phyloP scores from a whole-genome alignment of 2,113 vertebrate species.

The Thymallus thymallus region DNA sequence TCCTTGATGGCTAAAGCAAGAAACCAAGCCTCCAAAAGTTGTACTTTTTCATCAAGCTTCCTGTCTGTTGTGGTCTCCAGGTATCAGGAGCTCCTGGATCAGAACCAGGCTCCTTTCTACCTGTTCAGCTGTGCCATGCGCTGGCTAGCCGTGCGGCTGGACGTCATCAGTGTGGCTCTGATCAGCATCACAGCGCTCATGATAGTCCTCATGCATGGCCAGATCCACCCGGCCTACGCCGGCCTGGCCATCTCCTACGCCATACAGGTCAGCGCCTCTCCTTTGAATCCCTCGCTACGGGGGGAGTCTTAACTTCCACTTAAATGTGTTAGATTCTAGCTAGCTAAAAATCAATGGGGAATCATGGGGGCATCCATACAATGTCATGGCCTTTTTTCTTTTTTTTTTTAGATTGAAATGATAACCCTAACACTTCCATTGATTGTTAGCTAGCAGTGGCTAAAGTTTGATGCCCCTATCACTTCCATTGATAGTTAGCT shows the following conservation, averaged over 20 bases:
- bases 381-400: too few species aligned
- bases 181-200: slow-evolving; percentile 87
- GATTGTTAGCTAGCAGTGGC: too few species aligned
- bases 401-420: too few species aligned
- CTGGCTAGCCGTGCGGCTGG: slow-evolving; percentile 88
- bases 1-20: background rate
- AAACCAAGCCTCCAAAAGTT: too few species aligned
- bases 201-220: slow-evolving; percentile 90
- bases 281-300: too few species aligned
- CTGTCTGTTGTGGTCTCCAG: slow-evolving; percentile 54
- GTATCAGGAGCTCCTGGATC: slow-evolving; percentile 88
- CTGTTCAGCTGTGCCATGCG: slow-evolving; percentile 91
- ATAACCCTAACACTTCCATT: too few species aligned
- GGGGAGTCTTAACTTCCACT: background rate
- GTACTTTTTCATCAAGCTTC: too few species aligned
- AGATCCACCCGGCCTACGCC: slow-evolving; percentile 86
- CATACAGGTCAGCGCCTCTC: slow-evolving; percentile 76
- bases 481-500: too few species aligned
- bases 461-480: too few species aligned
- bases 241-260: slow-evolving; percentile 91
- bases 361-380: too few species aligned
- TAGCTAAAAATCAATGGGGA: too few species aligned
- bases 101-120: slow-evolving; percentile 88
- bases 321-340: background rate
- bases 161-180: slow-evolving; percentile 87